Evolutionary conservation across 1,140 invertebrate species (phyloP).

Genomic region (Bemisia tabaci): DNA sequence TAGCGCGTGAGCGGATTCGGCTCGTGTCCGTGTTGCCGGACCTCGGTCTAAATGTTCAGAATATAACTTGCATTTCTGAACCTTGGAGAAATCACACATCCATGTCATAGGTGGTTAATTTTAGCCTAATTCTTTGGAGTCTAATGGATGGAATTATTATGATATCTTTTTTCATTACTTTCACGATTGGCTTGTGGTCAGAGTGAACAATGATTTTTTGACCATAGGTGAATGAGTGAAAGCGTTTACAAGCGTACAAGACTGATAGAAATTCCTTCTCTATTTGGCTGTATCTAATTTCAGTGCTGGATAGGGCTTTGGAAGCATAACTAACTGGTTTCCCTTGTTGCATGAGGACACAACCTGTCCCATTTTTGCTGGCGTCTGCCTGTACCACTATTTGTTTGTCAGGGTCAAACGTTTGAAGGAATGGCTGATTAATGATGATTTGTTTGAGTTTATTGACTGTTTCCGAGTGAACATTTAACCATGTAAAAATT

Average conservation of each 20-base stretch:
- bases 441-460: slow-evolving; percentile 22
- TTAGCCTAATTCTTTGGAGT: slow-evolving; percentile 30
- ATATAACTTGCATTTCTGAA: too few species aligned
- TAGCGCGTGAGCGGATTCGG: too few species aligned
- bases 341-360: not conserved
- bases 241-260: slow-evolving; percentile 22
- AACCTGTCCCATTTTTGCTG: not conserved
- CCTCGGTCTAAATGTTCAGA: too few species aligned
- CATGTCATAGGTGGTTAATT: slow-evolving; percentile 22
- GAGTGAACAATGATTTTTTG: slow-evolving; percentile 22
- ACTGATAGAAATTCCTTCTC: slow-evolving; percentile 28
- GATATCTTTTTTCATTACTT: slow-evolving; percentile 21
- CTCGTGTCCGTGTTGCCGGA: too few species aligned
- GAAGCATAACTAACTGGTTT: slow-evolving; percentile 5
- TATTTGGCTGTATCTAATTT: slow-evolving; percentile 13
- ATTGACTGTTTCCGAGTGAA: slow-evolving; percentile 21
- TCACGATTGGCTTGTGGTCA: slow-evolving; percentile 29
- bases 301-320: not conserved
- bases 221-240: slow-evolving; percentile 26
- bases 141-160: slow-evolving; percentile 20
- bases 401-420: not conserved
- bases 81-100: too few species aligned
- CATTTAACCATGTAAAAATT: slow-evolving; percentile 21
- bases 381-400: not conserved
- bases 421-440: not conserved